Evolutionary conservation across 1,140 invertebrate genomes (phyloP).

Genomic region (Chionoecetes opilio): DNA sequence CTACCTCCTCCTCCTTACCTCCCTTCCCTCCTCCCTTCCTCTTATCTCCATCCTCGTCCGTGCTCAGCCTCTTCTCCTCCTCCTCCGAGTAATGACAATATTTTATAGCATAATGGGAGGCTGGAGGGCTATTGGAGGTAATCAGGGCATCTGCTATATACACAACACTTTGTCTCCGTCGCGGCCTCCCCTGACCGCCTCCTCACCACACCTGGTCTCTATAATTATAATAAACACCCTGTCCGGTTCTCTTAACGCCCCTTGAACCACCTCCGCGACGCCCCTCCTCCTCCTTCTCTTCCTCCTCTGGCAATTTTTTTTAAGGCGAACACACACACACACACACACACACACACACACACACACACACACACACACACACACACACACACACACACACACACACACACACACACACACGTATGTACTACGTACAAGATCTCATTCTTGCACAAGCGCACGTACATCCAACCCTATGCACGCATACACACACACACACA

Average conservation of each 20-base stretch:
- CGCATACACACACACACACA: background rate
- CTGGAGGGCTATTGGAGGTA: slow-evolving; percentile 54
- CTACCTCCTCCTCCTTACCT: background rate
- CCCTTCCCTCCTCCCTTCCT: background rate
- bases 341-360: too few species aligned
- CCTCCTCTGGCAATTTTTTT: too few species aligned
- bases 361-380: too few species aligned
- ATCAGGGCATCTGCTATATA: slow-evolving; percentile 68
- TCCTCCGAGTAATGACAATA: slow-evolving; percentile 56
- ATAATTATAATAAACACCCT: slow-evolving; percentile 22
- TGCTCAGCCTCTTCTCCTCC: background rate
- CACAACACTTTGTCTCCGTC: slow-evolving; percentile 66
- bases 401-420: background rate
- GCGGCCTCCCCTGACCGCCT: background rate
- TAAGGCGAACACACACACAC: too few species aligned
- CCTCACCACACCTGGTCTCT: background rate
- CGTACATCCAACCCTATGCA: too few species aligned
- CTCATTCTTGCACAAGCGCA: too few species aligned
- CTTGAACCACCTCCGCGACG: slow-evolving; percentile 17
- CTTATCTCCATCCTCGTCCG: background rate
- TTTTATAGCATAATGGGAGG: slow-evolving; percentile 60
- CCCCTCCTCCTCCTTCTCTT: background rate
- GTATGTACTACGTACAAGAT: too few species aligned
- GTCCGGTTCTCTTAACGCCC: background rate
- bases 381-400: slow-evolving; percentile 34